A percentile compares a stretch with the other conserved stretches of the same genome.
phyloP scores from a whole-genome alignment of 2,797 vertebrate species.

The Enteromius unitaeniatus region DNA sequence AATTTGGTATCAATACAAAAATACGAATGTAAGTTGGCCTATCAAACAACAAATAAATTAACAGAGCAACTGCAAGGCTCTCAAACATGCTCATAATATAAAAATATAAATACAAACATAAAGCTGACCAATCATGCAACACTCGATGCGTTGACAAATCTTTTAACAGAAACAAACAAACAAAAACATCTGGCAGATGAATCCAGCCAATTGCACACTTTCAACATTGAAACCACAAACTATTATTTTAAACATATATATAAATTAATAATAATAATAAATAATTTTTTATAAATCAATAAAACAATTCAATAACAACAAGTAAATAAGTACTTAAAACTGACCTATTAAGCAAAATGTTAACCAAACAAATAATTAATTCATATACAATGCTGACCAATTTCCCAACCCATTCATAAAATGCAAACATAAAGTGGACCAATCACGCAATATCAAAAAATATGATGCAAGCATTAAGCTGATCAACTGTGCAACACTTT shows the following conservation, averaged over 20 bases:
- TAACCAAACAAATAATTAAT: neutral
- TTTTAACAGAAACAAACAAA: neutral
- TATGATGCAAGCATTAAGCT: neutral
- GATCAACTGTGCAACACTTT: neutral
- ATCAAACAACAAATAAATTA: neutral
- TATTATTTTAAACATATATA: neutral
- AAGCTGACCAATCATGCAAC: constrained; percentile 1
- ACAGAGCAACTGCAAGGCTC: neutral
- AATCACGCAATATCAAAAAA: neutral
- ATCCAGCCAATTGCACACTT: neutral
- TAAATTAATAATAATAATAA: neutral
- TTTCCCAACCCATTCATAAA: neutral
- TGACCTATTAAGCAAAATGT: neutral
- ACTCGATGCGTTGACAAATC: neutral
- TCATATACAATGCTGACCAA: neutral
- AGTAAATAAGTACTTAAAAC: neutral
- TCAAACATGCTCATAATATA: neutral
- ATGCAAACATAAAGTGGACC: neutral
- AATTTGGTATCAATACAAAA: neutral
- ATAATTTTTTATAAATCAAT: neutral
- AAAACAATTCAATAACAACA: neutral
- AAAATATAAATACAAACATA: neutral
- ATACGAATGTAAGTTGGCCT: neutral
- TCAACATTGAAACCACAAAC: neutral
- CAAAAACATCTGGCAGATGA: neutral